phyloP scores from a whole-genome alignment of 1,140 invertebrate genomes.

The Vanessa tameamea region DNA sequence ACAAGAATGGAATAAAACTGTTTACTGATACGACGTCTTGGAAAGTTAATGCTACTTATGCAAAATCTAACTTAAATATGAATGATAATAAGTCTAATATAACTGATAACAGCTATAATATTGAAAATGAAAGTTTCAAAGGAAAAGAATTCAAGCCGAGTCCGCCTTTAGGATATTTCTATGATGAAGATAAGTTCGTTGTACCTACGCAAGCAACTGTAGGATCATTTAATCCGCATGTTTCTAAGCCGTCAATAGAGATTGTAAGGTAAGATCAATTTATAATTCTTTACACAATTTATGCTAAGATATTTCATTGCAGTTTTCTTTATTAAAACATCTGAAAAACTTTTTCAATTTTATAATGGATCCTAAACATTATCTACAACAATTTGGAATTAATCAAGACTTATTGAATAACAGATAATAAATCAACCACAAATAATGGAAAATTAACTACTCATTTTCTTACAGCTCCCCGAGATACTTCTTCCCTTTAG shows the following conservation, averaged over 20 bases:
- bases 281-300: background rate
- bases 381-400: no score
- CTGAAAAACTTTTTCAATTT: no score
- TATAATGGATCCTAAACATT: no score
- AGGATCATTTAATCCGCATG: conserved; percentile 28
- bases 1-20: background rate
- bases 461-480: conserved; percentile 41
- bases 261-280: conserved; percentile 45
- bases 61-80: conserved; percentile 40
- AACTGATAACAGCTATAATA: conserved; percentile 24
- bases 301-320: no score
- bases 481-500: conserved; percentile 47
- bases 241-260: conserved; percentile 37
- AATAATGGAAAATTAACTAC: background rate
- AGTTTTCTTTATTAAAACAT: no score
- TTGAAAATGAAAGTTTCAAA: conserved; percentile 35
- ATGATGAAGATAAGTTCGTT: conserved; percentile 53
- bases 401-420: no score
- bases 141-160: conserved; percentile 64
- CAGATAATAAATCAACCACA: no score
- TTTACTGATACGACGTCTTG: conserved; percentile 39
- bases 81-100: conserved; percentile 20
- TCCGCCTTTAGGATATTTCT: conserved; percentile 58
- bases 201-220: conserved; percentile 31
- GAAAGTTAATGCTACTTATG: conserved; percentile 52